phyloP scores from a whole-genome alignment of 64 coral and sea anemone species.

The Montipora sp. region DNA sequence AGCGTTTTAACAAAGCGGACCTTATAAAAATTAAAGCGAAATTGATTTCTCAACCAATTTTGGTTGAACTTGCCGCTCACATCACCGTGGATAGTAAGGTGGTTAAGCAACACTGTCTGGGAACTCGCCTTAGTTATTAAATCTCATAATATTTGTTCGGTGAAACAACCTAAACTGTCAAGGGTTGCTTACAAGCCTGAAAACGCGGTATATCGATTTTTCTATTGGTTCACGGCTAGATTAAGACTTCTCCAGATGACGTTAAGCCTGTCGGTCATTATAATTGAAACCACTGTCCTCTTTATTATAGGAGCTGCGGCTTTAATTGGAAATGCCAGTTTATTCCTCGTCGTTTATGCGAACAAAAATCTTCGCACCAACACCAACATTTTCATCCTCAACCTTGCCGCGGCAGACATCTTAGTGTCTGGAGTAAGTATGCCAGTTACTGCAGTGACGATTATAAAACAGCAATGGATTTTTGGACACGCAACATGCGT shows the following conservation, averaged over 20 bases:
- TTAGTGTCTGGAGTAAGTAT: constrained; percentile 70
- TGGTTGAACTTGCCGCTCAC: no score
- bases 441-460: constrained; percentile 23
- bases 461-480: constrained; percentile 21
- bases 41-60: no score
- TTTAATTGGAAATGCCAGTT: constrained; percentile 42
- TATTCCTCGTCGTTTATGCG: constrained; percentile 67
- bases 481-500: constrained; percentile 11
- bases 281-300: constrained; percentile 6
- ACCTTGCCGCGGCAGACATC: constrained; percentile 71
- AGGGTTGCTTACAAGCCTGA: no score
- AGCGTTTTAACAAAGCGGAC: no score
- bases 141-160: no score
- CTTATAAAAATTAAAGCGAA: no score
- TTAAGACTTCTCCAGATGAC: not conserved
- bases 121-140: no score
- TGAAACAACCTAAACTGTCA: no score
- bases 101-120: no score
- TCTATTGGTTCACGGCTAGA: no score
- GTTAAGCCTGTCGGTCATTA: not conserved
- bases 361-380: constrained; percentile 53
- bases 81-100: no score
- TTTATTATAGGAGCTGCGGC: constrained; percentile 29
- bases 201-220: no score
- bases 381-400: constrained; percentile 66